A percentile compares a stretch with the other conserved stretches of the same genome.
These are phyloP conservation scores for Drosophila diplacantha DNA, from an alignment of 2,888 invertebrate species.

Conservation along the genomic window DNA sequence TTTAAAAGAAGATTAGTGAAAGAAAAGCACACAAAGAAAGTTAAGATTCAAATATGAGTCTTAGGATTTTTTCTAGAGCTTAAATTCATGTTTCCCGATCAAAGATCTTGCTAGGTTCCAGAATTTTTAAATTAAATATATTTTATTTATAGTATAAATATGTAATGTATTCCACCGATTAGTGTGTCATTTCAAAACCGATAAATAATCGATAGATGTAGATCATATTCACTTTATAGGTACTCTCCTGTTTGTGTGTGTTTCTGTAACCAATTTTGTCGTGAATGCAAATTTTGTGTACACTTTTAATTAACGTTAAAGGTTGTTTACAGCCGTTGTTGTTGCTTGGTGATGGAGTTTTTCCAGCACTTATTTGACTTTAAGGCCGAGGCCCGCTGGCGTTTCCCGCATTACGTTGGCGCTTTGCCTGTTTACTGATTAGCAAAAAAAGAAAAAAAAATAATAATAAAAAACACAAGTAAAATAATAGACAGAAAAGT, in stretches of 20 bases:
- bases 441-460: conserved; percentile 31
- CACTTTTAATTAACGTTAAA: conserved; percentile 67
- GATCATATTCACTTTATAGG: background rate
- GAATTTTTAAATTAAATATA: too few relatives aligned
- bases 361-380: conserved; percentile 44
- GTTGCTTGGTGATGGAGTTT: conserved; percentile 11
- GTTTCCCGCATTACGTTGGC: conserved; percentile 22
- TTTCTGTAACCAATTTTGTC: conserved; percentile 62
- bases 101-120: too few relatives aligned
- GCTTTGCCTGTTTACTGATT: conserved; percentile 35
- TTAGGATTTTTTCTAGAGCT: too few relatives aligned
- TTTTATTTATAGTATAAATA: too few relatives aligned
- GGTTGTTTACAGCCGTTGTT: conserved; percentile 34
- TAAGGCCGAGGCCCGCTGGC: conserved; percentile 24
- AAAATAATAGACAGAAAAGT: conserved; percentile 34
- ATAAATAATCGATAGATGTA: too few relatives aligned
- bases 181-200: too few relatives aligned
- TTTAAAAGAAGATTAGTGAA: background rate
- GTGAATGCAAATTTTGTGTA: conserved; percentile 67
- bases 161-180: too few relatives aligned
- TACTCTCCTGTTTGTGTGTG: conserved; percentile 7
- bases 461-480: conserved; percentile 9
- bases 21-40: too few relatives aligned
- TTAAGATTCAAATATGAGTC: background rate
- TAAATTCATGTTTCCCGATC: too few relatives aligned